Conservation (phyloP, 2,797 vertebrate genomes). For the Macroramphosus scolopax region DNA sequence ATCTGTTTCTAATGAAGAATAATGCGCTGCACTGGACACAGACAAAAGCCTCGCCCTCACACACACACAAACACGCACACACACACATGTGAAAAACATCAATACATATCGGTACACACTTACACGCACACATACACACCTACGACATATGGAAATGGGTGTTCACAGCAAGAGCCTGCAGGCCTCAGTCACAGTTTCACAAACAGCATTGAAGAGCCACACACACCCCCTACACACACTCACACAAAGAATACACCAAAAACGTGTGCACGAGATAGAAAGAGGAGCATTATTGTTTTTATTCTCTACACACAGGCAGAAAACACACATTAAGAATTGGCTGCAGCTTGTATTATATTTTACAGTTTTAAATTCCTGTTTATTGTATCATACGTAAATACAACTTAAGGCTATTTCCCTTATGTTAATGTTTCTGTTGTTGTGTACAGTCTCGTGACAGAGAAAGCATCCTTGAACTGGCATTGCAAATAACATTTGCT, state of each 20-base stretch:
- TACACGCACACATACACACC: constrained; percentile 5
- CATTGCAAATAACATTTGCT: too few relatives aligned
- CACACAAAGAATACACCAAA: constrained; percentile 1
- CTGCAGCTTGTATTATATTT: too few relatives aligned
- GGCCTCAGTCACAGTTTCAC: constrained; percentile 40
- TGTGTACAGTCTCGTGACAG: too few relatives aligned
- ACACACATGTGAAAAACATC: background rate
- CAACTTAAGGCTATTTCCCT: too few relatives aligned
- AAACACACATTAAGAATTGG: too few relatives aligned
- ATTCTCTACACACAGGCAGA: too few relatives aligned
- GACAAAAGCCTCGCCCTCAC: constrained; percentile 39
- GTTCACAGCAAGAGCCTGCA: constrained; percentile 7
- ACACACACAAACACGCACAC: constrained; percentile 1
- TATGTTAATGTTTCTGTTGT: too few relatives aligned
- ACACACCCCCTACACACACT: background rate
- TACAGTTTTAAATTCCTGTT: too few relatives aligned
- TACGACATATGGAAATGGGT: constrained; percentile 10
- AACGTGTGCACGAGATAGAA: background rate
- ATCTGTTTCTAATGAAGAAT: constrained; percentile 77
- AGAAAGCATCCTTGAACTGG: too few relatives aligned
- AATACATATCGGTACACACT: background rate
- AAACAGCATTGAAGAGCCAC: constrained; percentile 18
- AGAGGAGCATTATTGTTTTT: constrained; percentile 3
- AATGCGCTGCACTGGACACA: constrained; percentile 62
- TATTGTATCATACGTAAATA: too few relatives aligned